Percentiles rank a stretch among this genome's conserved stretches.
Conservation (phyloP, 2,888 invertebrate species). For the Pollenia amentaria region DNA sequence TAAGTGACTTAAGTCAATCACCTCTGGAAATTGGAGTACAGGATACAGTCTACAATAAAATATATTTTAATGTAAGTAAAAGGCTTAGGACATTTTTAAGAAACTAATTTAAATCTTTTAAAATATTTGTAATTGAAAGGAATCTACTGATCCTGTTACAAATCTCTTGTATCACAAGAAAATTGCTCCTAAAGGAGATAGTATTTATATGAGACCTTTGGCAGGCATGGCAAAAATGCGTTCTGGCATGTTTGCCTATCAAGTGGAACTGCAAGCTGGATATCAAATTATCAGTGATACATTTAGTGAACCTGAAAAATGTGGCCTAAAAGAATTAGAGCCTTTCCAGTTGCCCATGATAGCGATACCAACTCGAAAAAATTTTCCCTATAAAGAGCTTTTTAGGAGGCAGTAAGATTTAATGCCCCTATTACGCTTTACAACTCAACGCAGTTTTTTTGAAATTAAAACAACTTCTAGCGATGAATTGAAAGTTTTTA, state of each 20-base stretch:
- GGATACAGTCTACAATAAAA: conserved; percentile 87
- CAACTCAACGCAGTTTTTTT: too few species aligned
- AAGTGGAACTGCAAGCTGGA: conserved; percentile 87
- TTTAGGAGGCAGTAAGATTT: conserved; percentile 83
- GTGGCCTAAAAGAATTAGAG: conserved; percentile 86
- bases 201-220: conserved; percentile 85
- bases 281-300: conserved; percentile 87
- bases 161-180: conserved; percentile 86
- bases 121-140: conserved; percentile 78
- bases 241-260: conserved; percentile 86
- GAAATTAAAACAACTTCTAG: too few species aligned
- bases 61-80: conserved; percentile 85
- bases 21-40: conserved; percentile 87
- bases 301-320: conserved; percentile 87
- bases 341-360: conserved; percentile 87
- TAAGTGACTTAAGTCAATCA: conserved; percentile 86
- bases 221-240: conserved; percentile 87
- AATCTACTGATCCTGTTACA: conserved; percentile 86
- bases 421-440: too few species aligned
- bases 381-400: conserved; percentile 87
- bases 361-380: conserved; percentile 86
- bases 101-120: neutral
- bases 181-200: conserved; percentile 86
- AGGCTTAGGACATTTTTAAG: neutral
- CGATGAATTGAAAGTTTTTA: neutral